These are phyloP conservation scores for Tiliqua scincoides DNA, from an alignment of 2,113 vertebrate species.

Conservation along the genomic window DNA sequence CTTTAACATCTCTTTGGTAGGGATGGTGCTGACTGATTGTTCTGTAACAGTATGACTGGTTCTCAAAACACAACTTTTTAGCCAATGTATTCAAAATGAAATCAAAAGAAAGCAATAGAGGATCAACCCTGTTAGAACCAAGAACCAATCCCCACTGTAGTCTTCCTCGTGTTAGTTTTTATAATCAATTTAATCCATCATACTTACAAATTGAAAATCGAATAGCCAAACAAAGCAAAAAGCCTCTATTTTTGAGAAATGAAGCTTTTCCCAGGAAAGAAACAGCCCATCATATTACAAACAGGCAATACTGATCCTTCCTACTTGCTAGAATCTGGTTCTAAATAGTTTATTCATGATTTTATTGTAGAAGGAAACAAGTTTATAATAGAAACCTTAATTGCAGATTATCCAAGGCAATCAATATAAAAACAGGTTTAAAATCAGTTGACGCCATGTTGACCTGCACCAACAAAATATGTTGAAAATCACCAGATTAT, in stretches of 20 bases:
- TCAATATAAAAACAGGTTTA: neutral
- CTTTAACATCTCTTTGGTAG: neutral
- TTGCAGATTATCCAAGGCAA: neutral
- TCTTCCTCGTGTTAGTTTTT: neutral
- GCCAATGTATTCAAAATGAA: neutral
- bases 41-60: too few relatives aligned
- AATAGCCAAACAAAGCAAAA: neutral
- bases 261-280: neutral
- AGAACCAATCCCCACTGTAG: neutral
- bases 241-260: neutral
- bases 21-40: too few relatives aligned
- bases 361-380: conserved; percentile 1
- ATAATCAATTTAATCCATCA: neutral
- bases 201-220: neutral
- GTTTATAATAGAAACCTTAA: neutral
- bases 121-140: neutral
- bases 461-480: neutral
- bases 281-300: neutral
- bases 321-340: neutral
- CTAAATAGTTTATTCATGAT: neutral
- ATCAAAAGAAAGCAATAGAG: neutral
- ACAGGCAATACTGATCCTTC: neutral
- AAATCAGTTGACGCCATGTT: neutral
- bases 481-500: too few relatives aligned
- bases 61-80: neutral